phyloP scores from a whole-genome alignment of 1,140 invertebrate species.

The Piezodorus guildinii region DNA sequence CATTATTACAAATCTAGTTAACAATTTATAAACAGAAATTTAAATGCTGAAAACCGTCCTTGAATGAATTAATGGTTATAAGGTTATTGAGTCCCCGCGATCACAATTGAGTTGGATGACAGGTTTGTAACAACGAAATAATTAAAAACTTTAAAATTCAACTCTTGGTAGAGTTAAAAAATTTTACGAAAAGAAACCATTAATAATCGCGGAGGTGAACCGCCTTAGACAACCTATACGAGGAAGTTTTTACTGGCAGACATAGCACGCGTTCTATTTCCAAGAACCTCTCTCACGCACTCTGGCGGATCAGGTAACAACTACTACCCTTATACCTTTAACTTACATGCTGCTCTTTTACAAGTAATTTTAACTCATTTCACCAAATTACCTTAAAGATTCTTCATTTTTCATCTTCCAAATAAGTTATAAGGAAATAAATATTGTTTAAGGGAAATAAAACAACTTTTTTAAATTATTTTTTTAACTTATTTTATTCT shows the following conservation, averaged over 20 bases:
- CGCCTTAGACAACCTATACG: too few relatives aligned
- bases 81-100: neutral
- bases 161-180: too few relatives aligned
- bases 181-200: too few relatives aligned
- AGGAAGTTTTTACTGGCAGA: neutral
- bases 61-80: neutral
- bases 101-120: too few relatives aligned
- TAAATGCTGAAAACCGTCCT: neutral
- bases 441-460: neutral
- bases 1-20: slow-evolving; percentile 45
- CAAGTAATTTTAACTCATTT: neutral
- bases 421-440: neutral
- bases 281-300: slow-evolving; percentile 4
- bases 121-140: too few relatives aligned
- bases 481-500: slow-evolving; percentile 18
- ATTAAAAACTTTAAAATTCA: too few relatives aligned
- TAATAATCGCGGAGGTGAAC: too few relatives aligned
- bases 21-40: neutral
- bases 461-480: neutral
- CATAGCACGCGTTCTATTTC: slow-evolving; percentile 14
- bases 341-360: neutral
- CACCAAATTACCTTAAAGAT: too few relatives aligned
- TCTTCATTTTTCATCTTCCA: too few relatives aligned
- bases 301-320: slow-evolving; percentile 3
- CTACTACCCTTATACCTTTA: neutral